phyloP scores from a whole-genome alignment of 2,888 invertebrate species.

The Balanococcus diminutus region DNA sequence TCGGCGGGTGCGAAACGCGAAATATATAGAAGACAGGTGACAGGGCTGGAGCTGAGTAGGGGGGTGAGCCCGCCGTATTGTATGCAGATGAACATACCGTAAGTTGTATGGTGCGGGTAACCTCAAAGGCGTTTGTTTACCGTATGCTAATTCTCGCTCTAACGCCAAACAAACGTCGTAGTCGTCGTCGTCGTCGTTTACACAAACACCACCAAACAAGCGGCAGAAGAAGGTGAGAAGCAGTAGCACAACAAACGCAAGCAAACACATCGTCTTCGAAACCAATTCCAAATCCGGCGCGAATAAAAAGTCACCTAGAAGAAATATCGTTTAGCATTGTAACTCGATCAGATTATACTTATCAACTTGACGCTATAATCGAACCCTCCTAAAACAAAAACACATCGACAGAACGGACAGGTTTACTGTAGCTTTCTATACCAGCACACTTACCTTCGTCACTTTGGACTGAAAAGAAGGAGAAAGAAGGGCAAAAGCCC shows the following conservation, averaged over 20 bases:
- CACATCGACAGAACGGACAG: background rate
- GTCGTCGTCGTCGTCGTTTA: background rate
- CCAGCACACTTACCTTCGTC: background rate
- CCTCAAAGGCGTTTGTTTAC: conserved; percentile 40
- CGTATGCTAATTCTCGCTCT: conserved; percentile 30
- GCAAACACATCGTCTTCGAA: background rate
- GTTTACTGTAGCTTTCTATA: background rate
- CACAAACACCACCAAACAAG: background rate
- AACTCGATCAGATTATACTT: background rate
- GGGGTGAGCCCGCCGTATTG: background rate
- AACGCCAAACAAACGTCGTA: background rate
- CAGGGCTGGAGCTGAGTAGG: conserved; percentile 22
- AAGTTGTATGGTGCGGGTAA: background rate
- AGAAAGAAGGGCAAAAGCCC: background rate
- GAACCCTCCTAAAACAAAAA: background rate
- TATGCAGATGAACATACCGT: conserved; percentile 22
- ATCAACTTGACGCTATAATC: background rate
- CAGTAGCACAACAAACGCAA: background rate
- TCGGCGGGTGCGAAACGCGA: background rate
- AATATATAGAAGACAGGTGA: conserved; percentile 1
- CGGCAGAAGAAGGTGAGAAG: background rate
- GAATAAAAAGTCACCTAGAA: background rate
- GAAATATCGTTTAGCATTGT: background rate
- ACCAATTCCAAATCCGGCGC: background rate
- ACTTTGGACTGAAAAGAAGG: background rate